Evolutionary conservation across 1,140 invertebrate species (phyloP).

Genomic region (Oryctes rhinoceros): DNA sequence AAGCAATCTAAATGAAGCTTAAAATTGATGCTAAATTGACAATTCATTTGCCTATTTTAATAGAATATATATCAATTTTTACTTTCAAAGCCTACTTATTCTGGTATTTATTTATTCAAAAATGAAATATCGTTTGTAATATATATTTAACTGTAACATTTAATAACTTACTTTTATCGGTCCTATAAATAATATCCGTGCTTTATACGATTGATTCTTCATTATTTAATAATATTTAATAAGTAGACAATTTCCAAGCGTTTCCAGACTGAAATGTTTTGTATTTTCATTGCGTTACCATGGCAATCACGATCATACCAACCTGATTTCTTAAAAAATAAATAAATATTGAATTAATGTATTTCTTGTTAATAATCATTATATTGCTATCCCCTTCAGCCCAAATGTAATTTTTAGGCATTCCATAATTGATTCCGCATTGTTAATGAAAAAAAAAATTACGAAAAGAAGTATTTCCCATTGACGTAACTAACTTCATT

Average conservation of each 20-base stretch:
- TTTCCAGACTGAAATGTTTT: not conserved
- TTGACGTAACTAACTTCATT: not conserved
- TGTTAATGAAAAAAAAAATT: not conserved
- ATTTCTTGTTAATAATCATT: too few relatives aligned
- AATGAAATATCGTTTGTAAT: too few relatives aligned
- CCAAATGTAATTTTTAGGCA: too few relatives aligned
- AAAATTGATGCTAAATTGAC: too few relatives aligned
- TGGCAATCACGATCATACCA: not conserved
- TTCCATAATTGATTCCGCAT: too few relatives aligned
- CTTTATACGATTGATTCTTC: conserved; percentile 29
- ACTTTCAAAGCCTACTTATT: not conserved
- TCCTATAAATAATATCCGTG: conserved; percentile 43
- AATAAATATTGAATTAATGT: not conserved
- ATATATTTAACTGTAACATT: not conserved
- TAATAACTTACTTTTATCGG: conserved; percentile 41
- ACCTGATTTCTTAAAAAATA: not conserved
- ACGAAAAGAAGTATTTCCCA: not conserved
- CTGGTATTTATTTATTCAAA: not conserved
- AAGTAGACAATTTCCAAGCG: too few relatives aligned
- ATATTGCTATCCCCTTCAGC: too few relatives aligned
- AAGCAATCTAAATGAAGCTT: too few relatives aligned
- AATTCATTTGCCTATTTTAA: too few relatives aligned
- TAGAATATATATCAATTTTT: conserved; percentile 10
- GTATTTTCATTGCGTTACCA: not conserved
- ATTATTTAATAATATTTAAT: too few relatives aligned